Conservation (phyloP, 2,113 vertebrate species). For the Lagopus leucura region DNA sequence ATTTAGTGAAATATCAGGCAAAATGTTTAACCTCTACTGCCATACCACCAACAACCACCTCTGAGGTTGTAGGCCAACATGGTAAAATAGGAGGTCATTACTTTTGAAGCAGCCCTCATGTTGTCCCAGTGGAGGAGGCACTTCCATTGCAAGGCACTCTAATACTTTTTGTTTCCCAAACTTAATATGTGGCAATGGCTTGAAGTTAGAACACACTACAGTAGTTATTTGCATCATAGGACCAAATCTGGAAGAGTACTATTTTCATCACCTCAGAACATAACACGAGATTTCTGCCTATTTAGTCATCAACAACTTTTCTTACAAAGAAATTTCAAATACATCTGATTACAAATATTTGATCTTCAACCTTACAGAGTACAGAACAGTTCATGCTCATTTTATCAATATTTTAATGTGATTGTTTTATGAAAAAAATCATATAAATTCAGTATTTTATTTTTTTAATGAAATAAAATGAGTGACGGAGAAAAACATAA, state of each 20-base stretch:
- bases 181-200: not conserved
- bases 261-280: not conserved
- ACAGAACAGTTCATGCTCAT: not conserved
- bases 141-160: not conserved
- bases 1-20: not conserved
- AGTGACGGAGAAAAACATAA: not conserved
- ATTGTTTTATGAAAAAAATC: not conserved
- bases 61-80: not conserved
- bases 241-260: rapidly evolving
- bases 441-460: not conserved
- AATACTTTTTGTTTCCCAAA: not conserved
- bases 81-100: not conserved
- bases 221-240: not conserved
- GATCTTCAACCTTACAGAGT: not conserved
- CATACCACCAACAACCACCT: not conserved
- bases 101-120: not conserved
- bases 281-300: not conserved
- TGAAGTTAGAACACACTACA: not conserved
- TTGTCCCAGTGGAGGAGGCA: not conserved
- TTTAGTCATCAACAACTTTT: not conserved
- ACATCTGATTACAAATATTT: not conserved
- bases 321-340: not conserved
- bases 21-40: not conserved
- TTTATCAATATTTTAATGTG: not conserved
- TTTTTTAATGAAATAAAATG: not conserved